A percentile compares a stretch with the other conserved stretches of the same genome.
Conservation (phyloP, 30 jellyfish, hydroid and myxozoan species). For the Aurelia aurita region DNA sequence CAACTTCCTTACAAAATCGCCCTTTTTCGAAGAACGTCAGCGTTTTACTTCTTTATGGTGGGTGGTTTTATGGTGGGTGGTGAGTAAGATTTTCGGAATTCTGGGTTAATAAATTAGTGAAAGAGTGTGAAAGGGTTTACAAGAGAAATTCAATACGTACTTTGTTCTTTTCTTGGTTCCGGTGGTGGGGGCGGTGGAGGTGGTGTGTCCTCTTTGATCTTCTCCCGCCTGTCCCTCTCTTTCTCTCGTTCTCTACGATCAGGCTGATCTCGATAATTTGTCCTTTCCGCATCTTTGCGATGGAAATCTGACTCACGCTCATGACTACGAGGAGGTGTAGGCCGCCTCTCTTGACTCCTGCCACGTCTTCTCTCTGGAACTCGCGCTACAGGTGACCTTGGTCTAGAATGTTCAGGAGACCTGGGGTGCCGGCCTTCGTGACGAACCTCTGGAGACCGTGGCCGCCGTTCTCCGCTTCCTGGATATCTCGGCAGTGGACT, state of each 20-base stretch:
- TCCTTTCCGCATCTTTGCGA: slow-evolving; percentile 56
- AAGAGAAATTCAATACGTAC: slow-evolving; percentile 18
- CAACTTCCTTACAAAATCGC: too few relatives aligned
- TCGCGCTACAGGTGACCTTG: slow-evolving; percentile 70
- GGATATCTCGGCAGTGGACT: slow-evolving; percentile 67
- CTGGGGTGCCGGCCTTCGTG: slow-evolving; percentile 68
- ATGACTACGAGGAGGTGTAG: slow-evolving; percentile 77
- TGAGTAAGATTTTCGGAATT: too few relatives aligned
- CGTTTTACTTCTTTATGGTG: too few relatives aligned
- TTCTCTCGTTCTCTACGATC: slow-evolving; percentile 66
- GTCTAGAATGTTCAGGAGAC: slow-evolving; percentile 72
- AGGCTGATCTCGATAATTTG: slow-evolving; percentile 52
- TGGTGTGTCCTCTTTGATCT: slow-evolving; percentile 82
- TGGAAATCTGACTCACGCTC: slow-evolving; percentile 58
- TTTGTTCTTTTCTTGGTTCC: slow-evolving; percentile 69
- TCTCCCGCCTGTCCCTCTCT: slow-evolving; percentile 74
- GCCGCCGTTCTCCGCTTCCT: slow-evolving; percentile 39
- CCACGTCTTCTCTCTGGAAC: slow-evolving; percentile 65
- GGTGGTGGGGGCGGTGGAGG: slow-evolving; percentile 98
- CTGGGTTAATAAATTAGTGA: too few relatives aligned
- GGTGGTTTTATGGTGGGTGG: too few relatives aligned
- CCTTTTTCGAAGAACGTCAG: too few relatives aligned
- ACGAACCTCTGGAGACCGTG: slow-evolving; percentile 62
- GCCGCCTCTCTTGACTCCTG: slow-evolving; percentile 71
- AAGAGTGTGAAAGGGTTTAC: too few relatives aligned